Conservation (phyloP, 2,888 invertebrate genomes). For the Caradrina clavipalpis region DNA sequence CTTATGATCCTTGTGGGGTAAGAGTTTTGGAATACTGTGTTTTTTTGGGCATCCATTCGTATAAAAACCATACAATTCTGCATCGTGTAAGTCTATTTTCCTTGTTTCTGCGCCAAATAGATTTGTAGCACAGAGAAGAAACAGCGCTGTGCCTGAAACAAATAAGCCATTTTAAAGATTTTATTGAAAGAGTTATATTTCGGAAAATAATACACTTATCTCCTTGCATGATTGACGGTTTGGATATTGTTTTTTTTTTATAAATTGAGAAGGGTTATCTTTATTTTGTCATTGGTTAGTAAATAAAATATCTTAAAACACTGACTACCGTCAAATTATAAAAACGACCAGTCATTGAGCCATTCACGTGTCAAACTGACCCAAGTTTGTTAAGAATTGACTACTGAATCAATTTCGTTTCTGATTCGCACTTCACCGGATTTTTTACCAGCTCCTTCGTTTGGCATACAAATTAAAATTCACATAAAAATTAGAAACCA, state of each 20-base stretch:
- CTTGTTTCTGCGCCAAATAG: constrained; percentile 7
- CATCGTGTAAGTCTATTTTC: background rate
- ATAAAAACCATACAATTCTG: background rate
- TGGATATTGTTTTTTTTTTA: background rate
- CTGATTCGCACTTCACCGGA: background rate
- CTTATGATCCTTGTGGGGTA: constrained; percentile 66
- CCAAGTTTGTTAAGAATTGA: background rate
- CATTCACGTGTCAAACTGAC: background rate
- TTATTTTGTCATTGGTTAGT: background rate
- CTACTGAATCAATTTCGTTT: too few relatives aligned
- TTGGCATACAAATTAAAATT: background rate
- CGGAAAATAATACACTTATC: constrained; percentile 32
- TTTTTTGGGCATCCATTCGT: constrained; percentile 52
- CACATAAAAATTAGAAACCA: background rate
- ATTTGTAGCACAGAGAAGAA: constrained; percentile 36
- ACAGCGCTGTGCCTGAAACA: constrained; percentile 50
- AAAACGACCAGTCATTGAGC: background rate
- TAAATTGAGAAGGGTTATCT: background rate
- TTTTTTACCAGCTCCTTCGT: background rate
- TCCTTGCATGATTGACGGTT: background rate
- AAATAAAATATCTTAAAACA: background rate
- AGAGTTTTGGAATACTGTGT: constrained; percentile 3
- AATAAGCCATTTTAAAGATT: constrained; percentile 7
- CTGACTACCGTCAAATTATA: background rate
- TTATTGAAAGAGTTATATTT: background rate